phyloP scores from a whole-genome alignment of 2,797 vertebrate genomes.

The Dipus sagitta region DNA sequence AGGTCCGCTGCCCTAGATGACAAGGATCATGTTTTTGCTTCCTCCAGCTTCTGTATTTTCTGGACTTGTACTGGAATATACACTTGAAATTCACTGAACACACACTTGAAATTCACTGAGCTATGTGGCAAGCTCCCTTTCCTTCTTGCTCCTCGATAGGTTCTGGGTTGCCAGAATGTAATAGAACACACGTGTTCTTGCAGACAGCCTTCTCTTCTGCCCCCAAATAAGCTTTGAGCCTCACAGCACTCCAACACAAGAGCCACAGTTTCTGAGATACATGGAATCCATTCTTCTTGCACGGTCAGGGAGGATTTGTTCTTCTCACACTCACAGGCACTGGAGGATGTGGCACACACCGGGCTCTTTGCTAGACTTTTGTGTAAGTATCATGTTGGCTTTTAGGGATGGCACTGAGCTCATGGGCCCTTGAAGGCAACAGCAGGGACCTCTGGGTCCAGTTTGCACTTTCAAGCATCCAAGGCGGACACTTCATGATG shows the following conservation, averaged over 20 bases:
- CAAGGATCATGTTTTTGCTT: conserved; percentile 15
- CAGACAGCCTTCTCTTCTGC: conserved; percentile 77
- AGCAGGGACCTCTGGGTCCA: not conserved
- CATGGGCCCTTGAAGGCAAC: not conserved
- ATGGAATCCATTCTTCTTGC: not conserved
- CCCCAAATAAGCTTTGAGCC: conserved; percentile 78
- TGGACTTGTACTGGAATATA: conserved; percentile 47
- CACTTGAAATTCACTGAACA: conserved; percentile 59
- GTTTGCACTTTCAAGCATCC: not conserved
- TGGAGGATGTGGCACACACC: not conserved
- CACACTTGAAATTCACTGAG: conserved; percentile 59
- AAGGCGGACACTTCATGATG: not conserved
- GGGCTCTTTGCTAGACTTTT: not conserved
- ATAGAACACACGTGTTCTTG: conserved; percentile 81
- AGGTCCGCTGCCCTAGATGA: not conserved
- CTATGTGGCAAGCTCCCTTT: conserved; percentile 73
- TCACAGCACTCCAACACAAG: conserved; percentile 77
- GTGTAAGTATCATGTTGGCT: conserved; percentile 11
- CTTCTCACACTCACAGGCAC: not conserved
- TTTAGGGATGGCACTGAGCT: conserved; percentile 23
- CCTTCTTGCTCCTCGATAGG: conserved; percentile 66
- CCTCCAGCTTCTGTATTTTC: conserved; percentile 26
- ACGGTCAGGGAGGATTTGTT: not conserved
- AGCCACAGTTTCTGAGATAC: conserved; percentile 77
- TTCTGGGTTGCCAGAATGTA: conserved; percentile 80